These are phyloP conservation scores for Phoebastria nigripes DNA, from an alignment of 2,797 vertebrate species.

Conservation along the genomic window DNA sequence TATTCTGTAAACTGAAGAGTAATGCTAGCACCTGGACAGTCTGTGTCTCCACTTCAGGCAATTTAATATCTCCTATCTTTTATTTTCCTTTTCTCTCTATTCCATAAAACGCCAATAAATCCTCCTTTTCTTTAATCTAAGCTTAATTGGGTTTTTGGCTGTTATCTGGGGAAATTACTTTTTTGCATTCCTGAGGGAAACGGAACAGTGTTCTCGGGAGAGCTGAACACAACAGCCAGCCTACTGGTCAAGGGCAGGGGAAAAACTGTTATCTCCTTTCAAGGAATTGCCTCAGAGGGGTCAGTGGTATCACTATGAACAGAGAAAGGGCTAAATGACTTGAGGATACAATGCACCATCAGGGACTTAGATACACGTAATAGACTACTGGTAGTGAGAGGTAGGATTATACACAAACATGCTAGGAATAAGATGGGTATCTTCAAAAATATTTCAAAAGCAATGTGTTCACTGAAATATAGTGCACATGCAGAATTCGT, in stretches of 20 bases:
- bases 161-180: slow-evolving; percentile 65
- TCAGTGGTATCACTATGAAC: neutral
- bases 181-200: slow-evolving; percentile 42
- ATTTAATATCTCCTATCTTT: slow-evolving; percentile 50
- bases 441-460: neutral
- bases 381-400: neutral
- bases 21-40: neutral
- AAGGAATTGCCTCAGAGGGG: neutral
- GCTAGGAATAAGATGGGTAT: neutral
- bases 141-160: slow-evolving; percentile 60
- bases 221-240: neutral
- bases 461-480: neutral
- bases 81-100: slow-evolving; percentile 38
- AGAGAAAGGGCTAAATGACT: slow-evolving; percentile 9
- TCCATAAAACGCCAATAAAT: slow-evolving; percentile 56
- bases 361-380: neutral
- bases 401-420: neutral
- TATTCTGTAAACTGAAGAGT: slow-evolving; percentile 3
- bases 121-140: slow-evolving; percentile 65
- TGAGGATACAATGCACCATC: neutral
- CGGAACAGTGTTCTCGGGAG: slow-evolving; percentile 13
- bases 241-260: slow-evolving; percentile 39
- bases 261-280: neutral
- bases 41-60: slow-evolving; percentile 29
- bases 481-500: neutral